phyloP scores from a whole-genome alignment of 2,888 invertebrate genomes.

The Eretmocerus hayati region DNA sequence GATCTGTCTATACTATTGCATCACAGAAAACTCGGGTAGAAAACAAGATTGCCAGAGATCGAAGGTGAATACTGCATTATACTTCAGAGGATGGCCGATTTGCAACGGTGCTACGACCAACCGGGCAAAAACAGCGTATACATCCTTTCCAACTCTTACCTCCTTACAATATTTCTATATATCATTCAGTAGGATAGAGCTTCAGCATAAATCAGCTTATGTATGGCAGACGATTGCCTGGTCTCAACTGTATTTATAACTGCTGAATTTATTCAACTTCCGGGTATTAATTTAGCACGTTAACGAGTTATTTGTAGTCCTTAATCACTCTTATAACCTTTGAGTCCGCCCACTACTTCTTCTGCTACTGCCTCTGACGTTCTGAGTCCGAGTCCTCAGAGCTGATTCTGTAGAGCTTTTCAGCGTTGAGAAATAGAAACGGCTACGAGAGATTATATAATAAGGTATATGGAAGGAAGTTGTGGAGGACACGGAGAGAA shows the following conservation, averaged over 20 bases:
- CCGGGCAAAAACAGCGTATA: background rate
- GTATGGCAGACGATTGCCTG: slow-evolving; percentile 4
- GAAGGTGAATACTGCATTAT: too few relatives aligned
- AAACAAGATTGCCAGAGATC: too few relatives aligned
- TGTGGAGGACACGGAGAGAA: slow-evolving; percentile 1
- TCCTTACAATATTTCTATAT: too few relatives aligned
- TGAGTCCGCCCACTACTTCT: background rate
- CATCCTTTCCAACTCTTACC: too few relatives aligned
- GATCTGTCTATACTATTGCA: too few relatives aligned
- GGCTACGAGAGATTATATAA: too few relatives aligned
- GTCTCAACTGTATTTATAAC: too few relatives aligned
- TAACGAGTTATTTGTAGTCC: slow-evolving; percentile 27
- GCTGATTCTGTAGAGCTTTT: too few relatives aligned
- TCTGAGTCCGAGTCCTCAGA: background rate
- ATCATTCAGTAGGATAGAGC: background rate
- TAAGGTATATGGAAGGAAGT: too few relatives aligned
- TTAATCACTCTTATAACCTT: slow-evolving; percentile 27
- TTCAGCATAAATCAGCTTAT: slow-evolving; percentile 10
- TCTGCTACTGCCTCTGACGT: background rate
- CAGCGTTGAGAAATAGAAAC: too few relatives aligned
- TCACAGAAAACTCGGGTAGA: too few relatives aligned
- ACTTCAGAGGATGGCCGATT: background rate
- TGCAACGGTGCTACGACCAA: background rate
- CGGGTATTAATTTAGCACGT: slow-evolving; percentile 19
- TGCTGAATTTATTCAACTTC: slow-evolving; percentile 17